Evolutionary conservation across 64 coral and sea anemone species (phyloP).

Genomic region (Platygyra sinensis): DNA sequence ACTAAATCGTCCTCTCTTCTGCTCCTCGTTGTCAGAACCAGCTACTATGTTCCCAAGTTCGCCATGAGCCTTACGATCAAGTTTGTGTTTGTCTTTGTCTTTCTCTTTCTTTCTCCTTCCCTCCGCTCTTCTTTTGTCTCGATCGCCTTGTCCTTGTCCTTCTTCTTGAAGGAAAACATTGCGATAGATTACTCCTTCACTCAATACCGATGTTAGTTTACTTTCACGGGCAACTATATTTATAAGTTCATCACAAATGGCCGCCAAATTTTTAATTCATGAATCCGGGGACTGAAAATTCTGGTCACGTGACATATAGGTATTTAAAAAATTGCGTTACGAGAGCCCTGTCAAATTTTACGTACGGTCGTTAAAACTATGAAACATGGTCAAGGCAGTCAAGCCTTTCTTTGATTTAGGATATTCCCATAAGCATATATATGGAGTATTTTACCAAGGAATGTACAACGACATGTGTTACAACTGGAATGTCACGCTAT

Average conservation of each 20-base stretch:
- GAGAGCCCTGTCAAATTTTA: neutral
- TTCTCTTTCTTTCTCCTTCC: slow-evolving; percentile 84
- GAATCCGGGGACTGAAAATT: slow-evolving; percentile 72
- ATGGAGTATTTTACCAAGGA: too few relatives aligned
- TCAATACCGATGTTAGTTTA: slow-evolving; percentile 20
- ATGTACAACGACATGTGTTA: neutral
- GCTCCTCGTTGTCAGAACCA: slow-evolving; percentile 49
- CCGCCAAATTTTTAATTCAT: slow-evolving; percentile 98
- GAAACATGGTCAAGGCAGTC: too few relatives aligned
- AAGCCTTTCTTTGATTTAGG: too few relatives aligned
- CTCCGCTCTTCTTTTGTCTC: slow-evolving; percentile 89
- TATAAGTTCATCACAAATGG: slow-evolving; percentile 57
- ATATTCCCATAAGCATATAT: too few relatives aligned
- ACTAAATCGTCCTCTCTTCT: slow-evolving; percentile 72
- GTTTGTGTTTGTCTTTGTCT: slow-evolving; percentile 76
- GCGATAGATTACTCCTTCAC: slow-evolving; percentile 12
- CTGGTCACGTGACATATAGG: slow-evolving; percentile 59
- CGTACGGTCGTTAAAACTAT: too few relatives aligned
- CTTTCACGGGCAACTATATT: slow-evolving; percentile 46
- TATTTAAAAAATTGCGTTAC: slow-evolving; percentile 24
- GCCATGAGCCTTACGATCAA: slow-evolving; percentile 54
- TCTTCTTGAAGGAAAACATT: slow-evolving; percentile 98
- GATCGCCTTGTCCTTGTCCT: slow-evolving; percentile 82
- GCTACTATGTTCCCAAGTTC: slow-evolving; percentile 85
- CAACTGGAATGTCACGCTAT: neutral